A percentile compares a stretch with the other conserved stretches of the same genome.
phyloP scores from a whole-genome alignment of 2,797 vertebrate species.

The Gallinago stenura region DNA sequence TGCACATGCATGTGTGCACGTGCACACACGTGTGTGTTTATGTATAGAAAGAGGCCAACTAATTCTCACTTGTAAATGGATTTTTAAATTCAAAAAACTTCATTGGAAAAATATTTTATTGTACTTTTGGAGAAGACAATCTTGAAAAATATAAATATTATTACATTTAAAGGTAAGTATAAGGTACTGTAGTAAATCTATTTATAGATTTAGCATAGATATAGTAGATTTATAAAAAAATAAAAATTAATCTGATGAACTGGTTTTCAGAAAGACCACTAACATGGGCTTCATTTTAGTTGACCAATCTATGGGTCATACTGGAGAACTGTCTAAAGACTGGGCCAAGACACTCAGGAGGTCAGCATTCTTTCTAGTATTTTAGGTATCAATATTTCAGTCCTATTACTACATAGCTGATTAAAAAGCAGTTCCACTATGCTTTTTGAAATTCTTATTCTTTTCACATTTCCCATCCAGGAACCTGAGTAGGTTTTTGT shows the following conservation, averaged over 20 bases:
- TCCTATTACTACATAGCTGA: neutral
- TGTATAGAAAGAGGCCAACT: neutral
- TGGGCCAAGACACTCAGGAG: neutral
- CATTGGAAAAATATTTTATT: neutral
- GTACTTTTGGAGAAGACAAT: neutral
- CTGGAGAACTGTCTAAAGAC: neutral
- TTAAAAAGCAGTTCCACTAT: neutral
- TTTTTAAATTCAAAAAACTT: neutral
- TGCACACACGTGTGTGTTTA: fast-evolving
- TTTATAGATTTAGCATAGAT: no score
- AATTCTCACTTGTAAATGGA: neutral
- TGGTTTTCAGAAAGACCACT: neutral
- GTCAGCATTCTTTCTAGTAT: neutral
- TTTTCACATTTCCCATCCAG: neutral
- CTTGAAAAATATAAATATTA: neutral
- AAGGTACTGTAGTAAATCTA: neutral
- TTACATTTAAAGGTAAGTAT: neutral
- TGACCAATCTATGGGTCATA: neutral
- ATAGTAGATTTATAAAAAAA: neutral
- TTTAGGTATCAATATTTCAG: neutral
- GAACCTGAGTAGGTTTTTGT: neutral
- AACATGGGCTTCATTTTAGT: neutral
- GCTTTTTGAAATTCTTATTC: neutral
- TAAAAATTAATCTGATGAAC: neutral
- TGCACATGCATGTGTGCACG: fast-evolving